phyloP scores from a whole-genome alignment of 1,140 invertebrate genomes.

The Cherax quadricarinatus region DNA sequence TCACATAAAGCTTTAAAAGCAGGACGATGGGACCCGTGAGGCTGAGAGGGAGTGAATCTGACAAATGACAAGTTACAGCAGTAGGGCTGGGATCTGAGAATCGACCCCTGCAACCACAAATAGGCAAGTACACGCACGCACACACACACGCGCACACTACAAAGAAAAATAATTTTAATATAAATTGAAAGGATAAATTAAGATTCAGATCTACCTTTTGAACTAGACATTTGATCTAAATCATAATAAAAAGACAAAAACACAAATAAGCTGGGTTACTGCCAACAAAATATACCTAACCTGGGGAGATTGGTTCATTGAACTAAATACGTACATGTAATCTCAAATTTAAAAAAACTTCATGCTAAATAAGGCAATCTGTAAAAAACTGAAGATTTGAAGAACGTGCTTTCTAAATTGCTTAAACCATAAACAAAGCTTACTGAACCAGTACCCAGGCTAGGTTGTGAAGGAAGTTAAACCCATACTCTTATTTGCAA shows the following conservation, averaged over 20 bases:
- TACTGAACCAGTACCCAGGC: conserved; percentile 29
- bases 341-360: conserved; percentile 7
- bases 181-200: background rate
- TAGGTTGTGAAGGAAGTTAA: conserved; percentile 21
- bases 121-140: background rate
- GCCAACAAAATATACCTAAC: conserved; percentile 36
- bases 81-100: no score
- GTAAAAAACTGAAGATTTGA: conserved; percentile 5
- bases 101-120: background rate
- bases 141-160: conserved; percentile 22
- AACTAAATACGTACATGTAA: conserved; percentile 13
- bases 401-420: conserved; percentile 5
- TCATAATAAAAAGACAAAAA: conserved; percentile 26
- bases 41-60: no score
- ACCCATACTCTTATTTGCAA: conserved; percentile 12
- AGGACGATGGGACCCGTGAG: no score
- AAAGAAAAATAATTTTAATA: background rate
- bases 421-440: conserved; percentile 16
- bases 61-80: no score
- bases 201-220: background rate
- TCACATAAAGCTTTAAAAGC: no score
- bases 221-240: conserved; percentile 19
- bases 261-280: conserved; percentile 21
- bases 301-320: conserved; percentile 20
- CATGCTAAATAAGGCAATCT: background rate